A percentile compares a stretch with the other conserved stretches of the same genome.
phyloP scores from a whole-genome alignment of 2,113 vertebrate species.

The Mastomys coucha region DNA sequence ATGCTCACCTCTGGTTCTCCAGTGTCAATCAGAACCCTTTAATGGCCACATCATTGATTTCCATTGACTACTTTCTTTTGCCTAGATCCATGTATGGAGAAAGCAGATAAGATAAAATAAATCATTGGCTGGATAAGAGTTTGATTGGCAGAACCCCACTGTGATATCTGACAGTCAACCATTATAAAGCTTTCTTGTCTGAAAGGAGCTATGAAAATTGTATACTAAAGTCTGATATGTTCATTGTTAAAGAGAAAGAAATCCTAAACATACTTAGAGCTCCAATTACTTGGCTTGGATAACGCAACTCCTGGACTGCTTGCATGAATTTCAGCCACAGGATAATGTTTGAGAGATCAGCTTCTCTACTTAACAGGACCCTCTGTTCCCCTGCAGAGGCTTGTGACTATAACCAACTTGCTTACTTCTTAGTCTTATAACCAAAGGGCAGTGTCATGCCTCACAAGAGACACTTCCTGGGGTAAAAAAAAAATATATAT shows the following conservation, averaged over 20 bases:
- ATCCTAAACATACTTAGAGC: constrained; percentile 24
- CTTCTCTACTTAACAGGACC: not conserved
- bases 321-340: not conserved
- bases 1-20: constrained; percentile 17
- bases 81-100: constrained; percentile 12
- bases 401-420: not conserved
- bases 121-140: not conserved
- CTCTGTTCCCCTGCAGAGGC: not conserved
- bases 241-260: constrained; percentile 44
- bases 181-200: constrained; percentile 42
- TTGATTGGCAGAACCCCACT: not conserved
- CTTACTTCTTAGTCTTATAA: not conserved
- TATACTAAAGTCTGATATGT: not conserved
- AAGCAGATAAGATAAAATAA: not conserved
- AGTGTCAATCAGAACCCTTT: constrained; percentile 51
- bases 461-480: not conserved
- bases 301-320: not conserved
- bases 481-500: fast-evolving
- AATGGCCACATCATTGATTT: constrained; percentile 65
- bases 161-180: constrained; percentile 10
- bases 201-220: constrained; percentile 41
- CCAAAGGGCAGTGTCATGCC: not conserved
- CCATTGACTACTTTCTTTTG: constrained; percentile 63
- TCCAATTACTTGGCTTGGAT: not conserved
- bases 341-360: not conserved